Evolutionary conservation across 2,797 vertebrate genomes (phyloP).

Genomic region (Poeciliopsis paucimaculata): DNA sequence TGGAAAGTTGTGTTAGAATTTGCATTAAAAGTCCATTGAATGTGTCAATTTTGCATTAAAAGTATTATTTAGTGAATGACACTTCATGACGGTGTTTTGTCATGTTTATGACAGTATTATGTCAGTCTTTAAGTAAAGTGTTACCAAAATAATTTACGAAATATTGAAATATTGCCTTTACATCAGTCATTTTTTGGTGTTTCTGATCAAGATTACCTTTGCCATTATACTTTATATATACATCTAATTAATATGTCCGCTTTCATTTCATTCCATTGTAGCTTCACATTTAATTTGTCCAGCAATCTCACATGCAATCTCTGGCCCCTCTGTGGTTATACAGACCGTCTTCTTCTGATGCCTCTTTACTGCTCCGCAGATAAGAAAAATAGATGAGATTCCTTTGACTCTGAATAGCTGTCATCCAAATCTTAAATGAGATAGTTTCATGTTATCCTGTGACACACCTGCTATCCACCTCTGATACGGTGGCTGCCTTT

Average conservation of each 20-base stretch:
- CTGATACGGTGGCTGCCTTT: constrained; percentile 66
- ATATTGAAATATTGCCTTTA: neutral
- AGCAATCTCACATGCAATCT: constrained; percentile 43
- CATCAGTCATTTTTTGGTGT: neutral
- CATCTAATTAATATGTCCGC: constrained; percentile 3
- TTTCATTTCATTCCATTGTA: constrained; percentile 26
- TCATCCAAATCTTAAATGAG: constrained; percentile 73
- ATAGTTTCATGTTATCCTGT: constrained; percentile 63
- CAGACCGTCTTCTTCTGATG: constrained; percentile 28
- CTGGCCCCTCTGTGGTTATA: constrained; percentile 31
- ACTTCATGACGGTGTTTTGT: no score
- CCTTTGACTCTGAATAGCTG: constrained; percentile 69
- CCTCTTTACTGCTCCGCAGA: constrained; percentile 40
- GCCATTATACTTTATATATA: constrained; percentile 15
- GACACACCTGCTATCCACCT: constrained; percentile 60
- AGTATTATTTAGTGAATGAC: no score
- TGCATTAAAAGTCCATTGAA: no score
- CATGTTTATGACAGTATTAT: no score
- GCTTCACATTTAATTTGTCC: constrained; percentile 43
- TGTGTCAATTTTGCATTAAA: no score
- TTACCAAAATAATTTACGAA: neutral
- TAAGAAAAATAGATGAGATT: constrained; percentile 67
- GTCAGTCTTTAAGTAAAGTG: no score
- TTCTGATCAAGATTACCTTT: constrained; percentile 12
- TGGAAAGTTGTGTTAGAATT: no score